Conservation (phyloP, 2,888 invertebrate genomes). For the Zootermopsis nevadensis region DNA sequence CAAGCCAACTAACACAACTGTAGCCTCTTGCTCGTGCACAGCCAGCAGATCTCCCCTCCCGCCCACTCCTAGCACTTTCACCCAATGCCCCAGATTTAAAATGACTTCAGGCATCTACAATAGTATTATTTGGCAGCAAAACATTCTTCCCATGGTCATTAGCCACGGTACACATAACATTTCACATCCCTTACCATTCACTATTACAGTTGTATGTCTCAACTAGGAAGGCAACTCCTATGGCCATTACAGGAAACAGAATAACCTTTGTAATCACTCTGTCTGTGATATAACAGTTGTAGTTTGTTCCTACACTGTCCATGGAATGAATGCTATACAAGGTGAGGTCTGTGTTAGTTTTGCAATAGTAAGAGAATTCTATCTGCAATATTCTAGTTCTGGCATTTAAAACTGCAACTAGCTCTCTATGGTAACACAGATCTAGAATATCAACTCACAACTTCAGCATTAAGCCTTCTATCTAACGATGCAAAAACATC, state of each 20-base stretch:
- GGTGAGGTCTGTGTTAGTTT: not conserved
- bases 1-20: conserved; percentile 18
- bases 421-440: too few species aligned
- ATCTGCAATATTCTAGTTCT: not conserved
- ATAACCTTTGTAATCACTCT: not conserved
- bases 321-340: not conserved
- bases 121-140: conserved; percentile 10
- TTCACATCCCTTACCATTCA: conserved; percentile 10
- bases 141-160: conserved; percentile 34
- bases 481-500: too few species aligned
- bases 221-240: conserved; percentile 22
- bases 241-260: not conserved
- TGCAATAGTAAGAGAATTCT: not conserved
- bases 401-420: not conserved
- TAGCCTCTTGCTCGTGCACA: not conserved
- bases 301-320: not conserved
- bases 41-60: not conserved
- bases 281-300: not conserved
- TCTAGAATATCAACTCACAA: not conserved
- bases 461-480: not conserved
- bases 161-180: conserved; percentile 14
- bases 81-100: conserved; percentile 64
- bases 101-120: conserved; percentile 35
- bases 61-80: conserved; percentile 58
- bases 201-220: conserved; percentile 4